These are phyloP conservation scores for Pituophis catenifer DNA, from an alignment of 2,113 vertebrate species.

Conservation along the genomic window DNA sequence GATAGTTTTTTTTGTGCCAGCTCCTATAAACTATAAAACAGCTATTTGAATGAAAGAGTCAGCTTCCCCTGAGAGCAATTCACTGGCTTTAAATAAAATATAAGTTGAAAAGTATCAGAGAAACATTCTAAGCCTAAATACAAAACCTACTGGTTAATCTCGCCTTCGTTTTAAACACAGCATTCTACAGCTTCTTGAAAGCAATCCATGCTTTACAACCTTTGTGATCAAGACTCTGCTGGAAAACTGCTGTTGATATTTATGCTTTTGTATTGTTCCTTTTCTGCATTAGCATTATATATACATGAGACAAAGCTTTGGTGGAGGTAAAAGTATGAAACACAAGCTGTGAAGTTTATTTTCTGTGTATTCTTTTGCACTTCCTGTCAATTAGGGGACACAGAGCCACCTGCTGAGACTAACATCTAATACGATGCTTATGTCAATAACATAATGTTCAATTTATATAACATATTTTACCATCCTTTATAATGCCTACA, in stretches of 20 bases:
- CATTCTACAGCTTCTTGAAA: not conserved
- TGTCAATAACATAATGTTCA: not conserved
- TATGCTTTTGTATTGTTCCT: not conserved
- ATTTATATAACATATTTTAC: not conserved
- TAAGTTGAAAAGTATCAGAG: not conserved
- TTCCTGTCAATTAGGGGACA: not conserved
- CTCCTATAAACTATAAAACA: not conserved
- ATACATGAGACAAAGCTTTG: not conserved
- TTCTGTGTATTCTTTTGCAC: not conserved
- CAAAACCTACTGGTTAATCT: not conserved
- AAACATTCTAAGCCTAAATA: not conserved
- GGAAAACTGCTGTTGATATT: not conserved
- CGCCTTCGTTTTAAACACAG: not conserved
- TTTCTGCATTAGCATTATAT: not conserved
- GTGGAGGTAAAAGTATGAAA: not conserved
- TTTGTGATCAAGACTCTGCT: not conserved
- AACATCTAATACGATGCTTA: not conserved
- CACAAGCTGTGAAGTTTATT: slow-evolving; percentile 1
- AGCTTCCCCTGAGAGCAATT: not conserved
- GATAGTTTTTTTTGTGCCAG: not conserved
- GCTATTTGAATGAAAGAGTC: not conserved
- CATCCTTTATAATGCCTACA: not conserved
- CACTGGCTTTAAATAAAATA: slow-evolving; percentile 10
- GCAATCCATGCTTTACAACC: not conserved
- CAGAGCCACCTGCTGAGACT: not conserved